Base-by-base conservation (phyloP, 2,888 invertebrate genomes). In the Scelioninae gen. 1 region DNA sequence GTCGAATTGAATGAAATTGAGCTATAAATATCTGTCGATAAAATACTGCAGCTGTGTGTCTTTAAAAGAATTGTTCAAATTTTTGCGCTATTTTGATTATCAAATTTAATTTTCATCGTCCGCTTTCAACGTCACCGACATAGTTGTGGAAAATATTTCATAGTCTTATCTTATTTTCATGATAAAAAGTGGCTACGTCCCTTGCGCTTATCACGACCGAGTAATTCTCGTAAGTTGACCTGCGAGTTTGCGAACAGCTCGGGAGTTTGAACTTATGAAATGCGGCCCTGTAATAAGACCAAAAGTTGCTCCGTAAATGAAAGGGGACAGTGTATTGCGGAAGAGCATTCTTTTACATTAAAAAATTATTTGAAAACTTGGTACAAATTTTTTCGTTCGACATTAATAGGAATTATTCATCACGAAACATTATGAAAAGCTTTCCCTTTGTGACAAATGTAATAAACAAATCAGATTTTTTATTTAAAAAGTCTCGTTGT, bases 111-210 rank as follows among this genome's bases (percentile, higher is more conserved):
- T 76, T 66, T 53, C 31, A 29, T 58, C 66, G n/a, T 43, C 43
- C 13, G 56, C 51, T 78, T 69, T 69, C 38, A 45, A 72, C 40
- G 45, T 66, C 15, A 58, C 68, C 51, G 51, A 62, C 68, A 55
- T 74, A 62, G 62, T 75, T 71, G 53, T 16, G 69, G 56, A 51
- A 69, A 76, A 76, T 76, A 76, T 76, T 81, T 76, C 63, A 74
- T 66, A 76, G 76, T 47, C 65, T 81, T 81, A 81, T 81, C 71
- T 63, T 76, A 76, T 76, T 81, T 82, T 82, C 66, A 72, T 76
- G 65, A 55, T 68, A 72, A 77, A 72, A 76, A 77, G 72, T 75
- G 51, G 66, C 56, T 60, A 45, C 55, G 56, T 71, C 71, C 76
- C 55, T 47, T 38, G 82, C 49, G 72, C 72, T 82, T 77, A 82